A percentile compares a stretch with the other conserved stretches of the same genome.
Conservation (phyloP, 2,113 vertebrate species). For the Corythaeola cristata region DNA sequence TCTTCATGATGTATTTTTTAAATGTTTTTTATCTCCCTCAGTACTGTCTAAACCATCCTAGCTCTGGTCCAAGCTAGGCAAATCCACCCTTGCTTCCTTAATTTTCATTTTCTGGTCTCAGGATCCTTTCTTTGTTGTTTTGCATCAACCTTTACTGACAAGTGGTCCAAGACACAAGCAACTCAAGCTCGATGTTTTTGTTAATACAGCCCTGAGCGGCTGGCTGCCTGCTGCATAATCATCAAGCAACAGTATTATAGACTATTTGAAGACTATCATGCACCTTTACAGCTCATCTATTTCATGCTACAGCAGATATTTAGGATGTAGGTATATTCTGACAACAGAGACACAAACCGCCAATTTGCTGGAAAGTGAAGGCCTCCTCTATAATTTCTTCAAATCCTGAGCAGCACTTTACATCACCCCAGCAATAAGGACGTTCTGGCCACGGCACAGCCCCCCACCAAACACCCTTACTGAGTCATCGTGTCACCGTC, state of each 20-base stretch:
- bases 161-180: not conserved
- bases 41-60: not conserved
- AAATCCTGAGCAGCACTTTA: not conserved
- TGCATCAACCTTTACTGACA: not conserved
- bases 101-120: not conserved
- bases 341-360: not conserved
- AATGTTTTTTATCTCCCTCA: not conserved
- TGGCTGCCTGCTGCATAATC: not conserved
- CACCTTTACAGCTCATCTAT: not conserved
- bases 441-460: not conserved
- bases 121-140: not conserved
- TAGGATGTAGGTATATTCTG: not conserved
- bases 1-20: rapidly evolving
- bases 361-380: not conserved
- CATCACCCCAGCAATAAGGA: not conserved
- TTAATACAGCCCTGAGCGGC: not conserved
- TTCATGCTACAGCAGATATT: not conserved
- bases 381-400: not conserved
- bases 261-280: not conserved
- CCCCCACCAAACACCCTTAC: not conserved
- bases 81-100: not conserved
- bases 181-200: not conserved
- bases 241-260: not conserved
- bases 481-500: not conserved
- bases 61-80: not conserved